These are phyloP conservation scores for Clarias macrocephalus DNA, from an alignment of 2,113 vertebrate species.

Conservation along the genomic window DNA sequence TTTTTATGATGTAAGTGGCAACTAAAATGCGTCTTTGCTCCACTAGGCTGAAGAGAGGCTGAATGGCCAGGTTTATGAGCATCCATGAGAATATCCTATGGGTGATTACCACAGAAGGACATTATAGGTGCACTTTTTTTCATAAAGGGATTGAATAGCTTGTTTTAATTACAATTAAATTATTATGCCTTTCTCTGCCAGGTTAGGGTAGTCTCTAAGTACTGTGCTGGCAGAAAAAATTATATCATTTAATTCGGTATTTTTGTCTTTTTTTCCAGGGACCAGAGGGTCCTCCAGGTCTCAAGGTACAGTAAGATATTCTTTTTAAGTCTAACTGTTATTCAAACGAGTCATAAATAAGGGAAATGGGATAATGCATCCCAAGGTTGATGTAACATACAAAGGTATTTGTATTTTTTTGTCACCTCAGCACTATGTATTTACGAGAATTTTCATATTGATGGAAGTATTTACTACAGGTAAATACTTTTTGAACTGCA, in stretches of 20 bases:
- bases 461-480: neutral
- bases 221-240: constrained; percentile 63
- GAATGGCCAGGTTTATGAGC: neutral
- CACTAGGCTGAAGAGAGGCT: neutral
- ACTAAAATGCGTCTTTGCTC: neutral
- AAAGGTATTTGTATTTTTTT: constrained; percentile 24
- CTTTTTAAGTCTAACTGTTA: constrained; percentile 9
- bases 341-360: constrained; percentile 17
- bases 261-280: constrained; percentile 75
- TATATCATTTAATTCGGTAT: constrained; percentile 71
- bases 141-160: constrained; percentile 54
- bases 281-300: constrained; percentile 87
- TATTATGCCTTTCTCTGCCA: constrained; percentile 51
- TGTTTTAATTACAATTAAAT: constrained; percentile 56
- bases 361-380: constrained; percentile 2
- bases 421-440: neutral
- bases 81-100: neutral
- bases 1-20: neutral
- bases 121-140: neutral
- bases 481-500: neutral
- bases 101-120: neutral
- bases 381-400: neutral
- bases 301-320: constrained; percentile 79
- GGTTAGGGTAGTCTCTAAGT: constrained; percentile 66
- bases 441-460: neutral